Evolutionary conservation across 1,140 invertebrate species (phyloP).

Genomic region (Gonioctena quinquepunctata): DNA sequence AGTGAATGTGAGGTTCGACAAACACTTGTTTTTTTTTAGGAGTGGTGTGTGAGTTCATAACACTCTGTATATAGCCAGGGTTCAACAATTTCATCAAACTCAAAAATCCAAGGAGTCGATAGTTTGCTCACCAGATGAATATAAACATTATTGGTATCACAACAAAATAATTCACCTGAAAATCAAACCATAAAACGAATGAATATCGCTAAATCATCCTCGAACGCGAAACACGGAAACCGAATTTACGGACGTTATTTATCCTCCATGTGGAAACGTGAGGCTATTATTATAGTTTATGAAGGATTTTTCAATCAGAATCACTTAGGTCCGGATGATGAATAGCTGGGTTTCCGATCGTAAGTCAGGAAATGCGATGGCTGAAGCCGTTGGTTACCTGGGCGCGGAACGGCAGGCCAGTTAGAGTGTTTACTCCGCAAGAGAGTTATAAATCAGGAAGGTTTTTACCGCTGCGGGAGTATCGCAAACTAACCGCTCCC

Average conservation of each 20-base stretch:
- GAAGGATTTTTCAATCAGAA: conserved; percentile 37
- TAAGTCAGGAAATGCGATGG: conserved; percentile 19
- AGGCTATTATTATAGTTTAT: conserved; percentile 19
- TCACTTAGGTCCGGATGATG: conserved; percentile 32
- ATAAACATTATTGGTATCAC: background rate
- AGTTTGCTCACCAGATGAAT: background rate
- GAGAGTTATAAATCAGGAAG: conserved; percentile 46
- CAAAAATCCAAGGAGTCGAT: background rate
- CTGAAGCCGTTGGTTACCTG: conserved; percentile 18
- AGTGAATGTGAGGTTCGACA: too few relatives aligned
- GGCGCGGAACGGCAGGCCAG: conserved; percentile 20
- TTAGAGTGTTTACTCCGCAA: conserved; percentile 41
- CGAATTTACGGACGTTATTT: conserved; percentile 3
- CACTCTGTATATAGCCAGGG: too few relatives aligned
- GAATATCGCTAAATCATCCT: background rate
- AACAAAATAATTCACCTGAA: background rate
- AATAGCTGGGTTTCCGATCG: conserved; percentile 20
- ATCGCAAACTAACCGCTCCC: conserved; percentile 50
- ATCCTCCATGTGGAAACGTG: background rate
- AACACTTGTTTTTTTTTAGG: too few relatives aligned
- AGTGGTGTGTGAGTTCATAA: background rate
- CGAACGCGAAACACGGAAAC: background rate
- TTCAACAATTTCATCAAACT: too few relatives aligned
- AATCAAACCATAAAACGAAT: background rate
- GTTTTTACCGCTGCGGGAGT: conserved; percentile 42